These are phyloP conservation scores for Heterodera filipjevi DNA, from an alignment of 2,888 invertebrate species.

Conservation along the genomic window DNA sequence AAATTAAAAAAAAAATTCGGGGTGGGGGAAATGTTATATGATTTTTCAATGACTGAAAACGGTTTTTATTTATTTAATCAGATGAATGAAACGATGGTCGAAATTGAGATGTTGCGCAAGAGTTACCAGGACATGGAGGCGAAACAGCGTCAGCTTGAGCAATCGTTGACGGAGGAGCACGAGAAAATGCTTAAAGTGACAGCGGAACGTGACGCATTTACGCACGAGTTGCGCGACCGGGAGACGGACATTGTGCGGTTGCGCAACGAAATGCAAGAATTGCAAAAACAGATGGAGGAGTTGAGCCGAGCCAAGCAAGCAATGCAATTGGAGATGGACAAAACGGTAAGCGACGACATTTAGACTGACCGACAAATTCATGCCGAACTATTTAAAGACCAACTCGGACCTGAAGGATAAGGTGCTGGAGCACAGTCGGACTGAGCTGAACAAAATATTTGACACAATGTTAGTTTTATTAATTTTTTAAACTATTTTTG, in stretches of 20 bases:
- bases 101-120: slow-evolving; percentile 86
- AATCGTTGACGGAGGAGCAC: slow-evolving; percentile 74
- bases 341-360: neutral
- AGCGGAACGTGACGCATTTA: slow-evolving; percentile 74
- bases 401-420: neutral
- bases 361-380: neutral
- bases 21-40: no score
- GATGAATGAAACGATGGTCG: slow-evolving; percentile 91
- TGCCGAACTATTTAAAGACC: neutral
- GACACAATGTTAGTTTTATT: neutral
- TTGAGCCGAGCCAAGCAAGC: slow-evolving; percentile 80
- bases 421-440: neutral
- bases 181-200: slow-evolving; percentile 68
- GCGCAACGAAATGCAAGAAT: slow-evolving; percentile 86
- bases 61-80: slow-evolving; percentile 39
- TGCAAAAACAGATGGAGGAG: slow-evolving; percentile 71
- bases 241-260: slow-evolving; percentile 91
- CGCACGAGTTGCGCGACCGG: slow-evolving; percentile 89
- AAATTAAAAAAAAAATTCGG: no score
- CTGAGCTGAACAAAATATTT: neutral
- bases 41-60: no score
- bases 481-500: neutral
- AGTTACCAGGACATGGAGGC: slow-evolving; percentile 87
- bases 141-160: slow-evolving; percentile 97
- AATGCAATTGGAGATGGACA: slow-evolving; percentile 87